A percentile compares a stretch with the other conserved stretches of the same genome.
phyloP scores from a whole-genome alignment of 2,113 vertebrate species.

The Mixornis gularis region DNA sequence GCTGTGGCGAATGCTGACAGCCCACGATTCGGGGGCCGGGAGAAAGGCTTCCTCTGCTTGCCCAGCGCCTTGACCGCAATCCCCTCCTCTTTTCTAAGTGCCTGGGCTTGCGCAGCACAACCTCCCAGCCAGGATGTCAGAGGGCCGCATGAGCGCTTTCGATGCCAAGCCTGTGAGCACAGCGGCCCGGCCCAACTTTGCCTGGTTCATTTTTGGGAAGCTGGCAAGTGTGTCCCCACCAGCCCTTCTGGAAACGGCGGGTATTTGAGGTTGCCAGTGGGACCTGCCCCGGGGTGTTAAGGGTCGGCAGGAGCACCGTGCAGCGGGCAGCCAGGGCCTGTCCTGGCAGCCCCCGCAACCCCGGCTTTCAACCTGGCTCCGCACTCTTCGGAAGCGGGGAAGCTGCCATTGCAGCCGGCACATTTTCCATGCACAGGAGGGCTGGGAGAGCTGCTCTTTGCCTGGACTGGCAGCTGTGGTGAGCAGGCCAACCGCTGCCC shows the following conservation, averaged over 20 bases:
- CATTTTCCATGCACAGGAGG: neutral
- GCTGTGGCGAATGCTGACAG: neutral
- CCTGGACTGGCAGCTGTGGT: neutral
- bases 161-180: neutral
- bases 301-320: neutral
- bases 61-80: neutral
- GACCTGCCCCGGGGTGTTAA: neutral
- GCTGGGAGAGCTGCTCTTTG: neutral
- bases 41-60: neutral
- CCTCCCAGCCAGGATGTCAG: neutral
- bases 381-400: neutral
- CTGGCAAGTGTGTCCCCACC: no score
- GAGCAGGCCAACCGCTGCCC: neutral
- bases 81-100: neutral
- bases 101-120: neutral
- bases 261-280: neutral
- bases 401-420: neutral
- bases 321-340: neutral
- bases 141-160: accelerated
- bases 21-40: neutral
- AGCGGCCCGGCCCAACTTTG: neutral
- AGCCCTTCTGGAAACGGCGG: neutral
- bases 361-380: neutral
- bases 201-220: neutral
- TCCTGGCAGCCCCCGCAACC: neutral